A percentile compares a stretch with the other conserved stretches of the same genome.
phyloP scores from a whole-genome alignment of 2,113 vertebrate species.

The Halcyon senegalensis region DNA sequence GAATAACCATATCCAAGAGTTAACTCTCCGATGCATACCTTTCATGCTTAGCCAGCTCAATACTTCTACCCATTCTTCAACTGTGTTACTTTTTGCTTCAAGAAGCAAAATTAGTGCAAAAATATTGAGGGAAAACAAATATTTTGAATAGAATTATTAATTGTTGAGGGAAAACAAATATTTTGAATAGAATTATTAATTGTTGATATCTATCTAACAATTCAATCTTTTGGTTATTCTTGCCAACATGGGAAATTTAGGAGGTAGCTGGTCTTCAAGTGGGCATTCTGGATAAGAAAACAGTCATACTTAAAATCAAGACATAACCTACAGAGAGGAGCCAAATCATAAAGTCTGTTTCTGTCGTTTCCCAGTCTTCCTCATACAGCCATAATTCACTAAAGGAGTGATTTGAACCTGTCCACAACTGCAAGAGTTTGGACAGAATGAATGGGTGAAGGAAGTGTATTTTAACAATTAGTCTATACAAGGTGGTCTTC shows the following conservation, averaged over 20 bases:
- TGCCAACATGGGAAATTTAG: not conserved
- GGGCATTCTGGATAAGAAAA: slow-evolving; percentile 2
- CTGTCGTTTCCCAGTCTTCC: not conserved
- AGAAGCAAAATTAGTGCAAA: slow-evolving; percentile 30
- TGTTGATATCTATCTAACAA: slow-evolving; percentile 12
- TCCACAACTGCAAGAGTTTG: not conserved
- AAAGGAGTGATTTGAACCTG: not conserved
- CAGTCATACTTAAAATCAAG: not conserved
- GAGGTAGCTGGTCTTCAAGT: not conserved
- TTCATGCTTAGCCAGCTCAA: not conserved
- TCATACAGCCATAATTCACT: not conserved
- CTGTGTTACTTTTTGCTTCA: not conserved
- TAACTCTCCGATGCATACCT: not conserved
- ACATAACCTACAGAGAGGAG: not conserved
- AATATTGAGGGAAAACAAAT: not conserved
- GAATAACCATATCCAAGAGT: not conserved
- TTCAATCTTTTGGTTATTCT: not conserved
- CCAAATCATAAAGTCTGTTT: not conserved
- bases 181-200: not conserved
- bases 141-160: not conserved
- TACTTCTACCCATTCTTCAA: not conserved
- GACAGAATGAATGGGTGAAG: not conserved
- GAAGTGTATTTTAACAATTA: not conserved
- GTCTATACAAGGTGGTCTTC: not conserved
- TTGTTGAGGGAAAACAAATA: not conserved